Base-by-base conservation (phyloP, 1,140 invertebrate genomes). In the Chrysoperla carnea region DNA sequence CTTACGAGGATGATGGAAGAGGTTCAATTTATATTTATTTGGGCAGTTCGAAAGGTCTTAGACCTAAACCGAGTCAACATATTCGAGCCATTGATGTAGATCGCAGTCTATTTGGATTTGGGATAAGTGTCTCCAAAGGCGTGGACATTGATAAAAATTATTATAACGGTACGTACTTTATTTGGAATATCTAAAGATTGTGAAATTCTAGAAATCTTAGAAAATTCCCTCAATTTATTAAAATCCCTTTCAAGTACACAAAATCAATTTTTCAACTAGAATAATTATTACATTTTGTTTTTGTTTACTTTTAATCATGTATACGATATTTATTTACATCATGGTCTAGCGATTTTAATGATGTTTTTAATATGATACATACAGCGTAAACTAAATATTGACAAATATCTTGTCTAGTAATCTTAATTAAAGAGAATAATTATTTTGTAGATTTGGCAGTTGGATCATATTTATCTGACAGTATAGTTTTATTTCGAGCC, bases 21-120 rank as follows among this genome's bases (percentile, higher is more conserved):
- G 70, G 70, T 9, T 59, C 56, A 11, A 50, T 72, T 13, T 68
- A 68, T 40, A 61, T 72, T 23, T 71, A 60, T 46, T 58, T 59
- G 35, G 68, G 67, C 9, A 49, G 68, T 15, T 56, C 52, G 9
- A 50, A 64, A 29, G 69, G 70, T 7, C 47, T 72, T 8, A 51
- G 50, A n/a, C 50, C 46, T 6, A 61, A 54, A 35, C 57, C 57
- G 6, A 53, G 61, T 27, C 73, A 76, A 50, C 52, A 48, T 43
- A 59, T 69, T 36, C 6, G 48, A 9, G 67, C 62, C 6, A 52
- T 51, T 41, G 46, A 58, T 35, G 51, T 69, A 37, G 46, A 53
- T 9, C 17, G 44, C 1, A 39, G 36, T 5, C 42, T 69, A 12
- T 52, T 49, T 35, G 69, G 68, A 5, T 72, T 73, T 46, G 69